Evolutionary conservation across 2,113 vertebrate species (phyloP).

Genomic region (Chloebia gouldiae): DNA sequence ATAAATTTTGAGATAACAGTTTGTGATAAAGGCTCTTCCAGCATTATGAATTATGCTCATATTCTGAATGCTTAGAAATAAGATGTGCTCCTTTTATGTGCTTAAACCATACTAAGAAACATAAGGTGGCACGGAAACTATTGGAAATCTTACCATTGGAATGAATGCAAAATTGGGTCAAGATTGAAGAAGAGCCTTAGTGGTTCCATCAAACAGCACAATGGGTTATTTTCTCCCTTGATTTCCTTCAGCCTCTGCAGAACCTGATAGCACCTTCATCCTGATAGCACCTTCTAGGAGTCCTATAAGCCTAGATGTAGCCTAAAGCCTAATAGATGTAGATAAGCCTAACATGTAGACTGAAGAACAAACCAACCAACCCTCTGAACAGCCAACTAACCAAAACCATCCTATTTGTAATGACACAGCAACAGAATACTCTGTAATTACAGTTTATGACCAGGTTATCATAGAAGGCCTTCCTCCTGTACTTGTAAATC

Average conservation of each 20-base stretch:
- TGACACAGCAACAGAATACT: neutral
- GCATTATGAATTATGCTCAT: neutral
- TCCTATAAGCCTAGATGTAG: neutral
- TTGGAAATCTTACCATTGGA: neutral
- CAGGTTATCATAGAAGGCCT: neutral
- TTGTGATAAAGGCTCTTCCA: neutral
- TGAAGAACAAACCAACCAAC: neutral
- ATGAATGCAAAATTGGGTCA: neutral
- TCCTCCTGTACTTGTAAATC: neutral
- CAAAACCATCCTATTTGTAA: neutral
- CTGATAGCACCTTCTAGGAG: neutral
- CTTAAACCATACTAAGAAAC: neutral
- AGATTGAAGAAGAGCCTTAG: neutral
- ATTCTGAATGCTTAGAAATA: neutral
- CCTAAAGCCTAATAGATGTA: neutral
- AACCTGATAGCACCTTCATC: too few relatives aligned
- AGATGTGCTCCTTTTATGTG: neutral
- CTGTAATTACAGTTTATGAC: neutral
- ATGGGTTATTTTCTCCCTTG: fast-evolving
- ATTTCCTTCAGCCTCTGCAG: neutral
- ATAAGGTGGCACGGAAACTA: neutral
- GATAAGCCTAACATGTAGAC: neutral
- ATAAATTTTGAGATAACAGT: neutral
- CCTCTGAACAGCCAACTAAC: neutral
- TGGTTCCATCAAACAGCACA: neutral